Base-by-base conservation (phyloP, 2,113 vertebrate genomes). In the Petrocephalus zakoni region DNA sequence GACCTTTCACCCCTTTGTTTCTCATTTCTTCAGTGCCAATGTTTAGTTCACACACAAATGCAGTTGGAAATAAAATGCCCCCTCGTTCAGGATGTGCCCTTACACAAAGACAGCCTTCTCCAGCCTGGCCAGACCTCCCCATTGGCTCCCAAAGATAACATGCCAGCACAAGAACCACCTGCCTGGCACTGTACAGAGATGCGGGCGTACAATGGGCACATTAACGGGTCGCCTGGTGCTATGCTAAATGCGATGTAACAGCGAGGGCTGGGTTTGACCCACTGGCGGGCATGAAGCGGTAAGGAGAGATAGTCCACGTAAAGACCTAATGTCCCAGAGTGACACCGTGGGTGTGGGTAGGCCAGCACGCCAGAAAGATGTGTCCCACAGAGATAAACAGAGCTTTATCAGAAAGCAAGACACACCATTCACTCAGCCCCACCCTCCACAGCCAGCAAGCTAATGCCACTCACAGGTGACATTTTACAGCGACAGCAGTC, bases 401-500 rank as follows among this genome's bases (percentile, higher is more conserved):
- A 83, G 81, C 81, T 83, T 83, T 83, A 49, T 83, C 81, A 83
- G 81, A 83, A 22, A 49, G 8, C 8, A 21, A 83, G 81, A 49
- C 37, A 83, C 21, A 21, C 42, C 19, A 83, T 49, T 83, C 8
- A 2, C 81, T 83, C 81, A 22, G 19, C 19, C 17, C 46, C 46
- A 47, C 46, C 22, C 81, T 8, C 17, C 37, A 42, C 75, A 81
- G 15, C 75, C 81, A 3, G 46, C 22, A 83, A 42, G 22, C 49
- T 83, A 83, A 83, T 83, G 37, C 81, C 81, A 64, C 86, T 89
- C 61, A 81, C 53, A 68, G 55, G 22, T 92, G 90, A 92, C 53
- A 87, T 91, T 85, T 88, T 81, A 89, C 81, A 83, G 56, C 87
- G 88, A 81, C 22, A 37, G 47, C 51, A 46, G 83, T 51, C 87